Conservation (phyloP, 2,888 invertebrate genomes). For the Pasiphila rectangulata region DNA sequence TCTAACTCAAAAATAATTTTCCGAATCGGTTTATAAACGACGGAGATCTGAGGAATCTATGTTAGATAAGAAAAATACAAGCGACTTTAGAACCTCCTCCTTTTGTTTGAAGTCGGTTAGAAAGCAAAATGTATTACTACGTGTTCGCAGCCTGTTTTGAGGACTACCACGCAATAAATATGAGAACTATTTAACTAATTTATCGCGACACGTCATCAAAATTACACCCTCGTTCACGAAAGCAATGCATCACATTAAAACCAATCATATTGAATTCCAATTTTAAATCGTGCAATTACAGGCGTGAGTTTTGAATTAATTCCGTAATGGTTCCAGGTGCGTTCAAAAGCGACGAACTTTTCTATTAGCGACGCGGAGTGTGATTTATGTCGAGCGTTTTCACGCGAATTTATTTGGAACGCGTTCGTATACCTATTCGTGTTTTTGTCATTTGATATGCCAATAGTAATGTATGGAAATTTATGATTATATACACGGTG, state of each 20-base stretch:
- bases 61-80: too few species aligned
- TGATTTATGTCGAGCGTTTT: conserved; percentile 26
- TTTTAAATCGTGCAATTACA: conserved; percentile 18
- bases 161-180: too few species aligned
- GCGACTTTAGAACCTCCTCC: too few species aligned
- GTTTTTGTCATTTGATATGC: not conserved
- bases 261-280: conserved; percentile 12
- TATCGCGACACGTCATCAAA: not conserved
- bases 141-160: too few species aligned
- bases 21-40: too few species aligned
- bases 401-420: conserved; percentile 2
- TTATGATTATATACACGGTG: too few species aligned
- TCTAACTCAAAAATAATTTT: too few species aligned
- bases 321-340: conserved; percentile 33
- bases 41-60: too few species aligned
- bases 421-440: not conserved
- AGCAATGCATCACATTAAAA: conserved; percentile 1
- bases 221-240: not conserved
- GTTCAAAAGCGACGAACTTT: conserved; percentile 31
- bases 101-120: too few species aligned
- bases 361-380: conserved; percentile 25
- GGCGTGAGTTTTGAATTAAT: conserved; percentile 28
- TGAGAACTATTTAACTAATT: too few species aligned
- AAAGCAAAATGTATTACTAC: too few species aligned
- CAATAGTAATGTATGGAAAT: too few species aligned